phyloP scores from a whole-genome alignment of 2,113 vertebrate genomes.

The Gallinago jamesoni region DNA sequence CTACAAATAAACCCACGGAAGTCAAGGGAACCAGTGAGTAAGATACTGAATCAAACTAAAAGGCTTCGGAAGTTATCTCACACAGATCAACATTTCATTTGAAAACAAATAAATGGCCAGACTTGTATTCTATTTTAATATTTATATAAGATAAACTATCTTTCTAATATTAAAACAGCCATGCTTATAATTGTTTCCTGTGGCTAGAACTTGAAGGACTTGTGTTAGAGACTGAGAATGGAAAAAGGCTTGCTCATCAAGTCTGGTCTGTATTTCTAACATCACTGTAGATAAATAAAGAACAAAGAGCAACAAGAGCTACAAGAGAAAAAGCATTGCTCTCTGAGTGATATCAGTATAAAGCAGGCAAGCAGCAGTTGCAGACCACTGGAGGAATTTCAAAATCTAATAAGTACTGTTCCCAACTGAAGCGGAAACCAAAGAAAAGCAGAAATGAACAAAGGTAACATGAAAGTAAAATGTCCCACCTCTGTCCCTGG shows the following conservation, averaged over 20 bases:
- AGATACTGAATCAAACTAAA: neutral
- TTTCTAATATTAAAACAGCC: neutral
- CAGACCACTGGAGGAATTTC: neutral
- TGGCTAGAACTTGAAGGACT: neutral
- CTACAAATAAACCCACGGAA: neutral
- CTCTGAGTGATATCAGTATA: neutral
- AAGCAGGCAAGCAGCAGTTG: neutral
- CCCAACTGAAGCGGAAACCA: neutral
- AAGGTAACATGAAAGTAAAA: neutral
- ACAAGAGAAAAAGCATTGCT: neutral
- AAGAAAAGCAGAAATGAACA: neutral
- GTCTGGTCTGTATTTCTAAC: neutral
- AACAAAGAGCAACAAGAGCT: neutral
- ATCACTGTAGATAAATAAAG: neutral
- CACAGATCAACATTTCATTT: neutral
- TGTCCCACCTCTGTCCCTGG: too few species aligned
- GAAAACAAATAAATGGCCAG: neutral
- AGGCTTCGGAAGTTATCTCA: neutral
- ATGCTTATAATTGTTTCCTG: neutral
- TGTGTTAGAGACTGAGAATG: neutral
- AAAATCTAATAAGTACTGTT: neutral
- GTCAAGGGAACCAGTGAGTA: neutral
- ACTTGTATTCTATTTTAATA: neutral
- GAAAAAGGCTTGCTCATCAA: neutral
- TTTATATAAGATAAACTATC: neutral